These are phyloP conservation scores for Mythimna loreyi DNA, from an alignment of 2,888 invertebrate genomes.

Conservation along the genomic window DNA sequence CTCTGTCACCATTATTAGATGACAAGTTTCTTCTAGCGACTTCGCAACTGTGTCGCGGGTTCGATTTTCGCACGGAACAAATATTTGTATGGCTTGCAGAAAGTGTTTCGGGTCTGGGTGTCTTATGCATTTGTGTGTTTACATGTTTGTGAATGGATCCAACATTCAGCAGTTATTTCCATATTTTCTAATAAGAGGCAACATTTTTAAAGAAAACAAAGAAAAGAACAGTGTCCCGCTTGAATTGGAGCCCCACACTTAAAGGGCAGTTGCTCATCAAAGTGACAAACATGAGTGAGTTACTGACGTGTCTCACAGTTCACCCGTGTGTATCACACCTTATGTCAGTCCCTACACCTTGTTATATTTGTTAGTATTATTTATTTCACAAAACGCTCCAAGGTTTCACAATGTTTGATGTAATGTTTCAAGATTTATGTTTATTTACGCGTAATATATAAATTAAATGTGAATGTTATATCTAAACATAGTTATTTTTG, in stretches of 20 bases:
- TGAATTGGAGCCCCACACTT: slow-evolving; percentile 9
- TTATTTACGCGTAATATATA: slow-evolving; percentile 23
- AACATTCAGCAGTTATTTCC: too few species aligned
- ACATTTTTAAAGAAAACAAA: too few species aligned
- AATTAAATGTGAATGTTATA: slow-evolving; percentile 16
- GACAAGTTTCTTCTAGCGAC: too few species aligned
- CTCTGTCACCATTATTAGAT: too few species aligned
- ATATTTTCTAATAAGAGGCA: too few species aligned
- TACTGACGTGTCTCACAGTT: slow-evolving; percentile 34
- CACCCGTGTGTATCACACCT: slow-evolving; percentile 46
- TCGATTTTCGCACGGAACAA: too few species aligned
- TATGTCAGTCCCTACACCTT: slow-evolving; percentile 51
- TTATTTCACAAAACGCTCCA: slow-evolving; percentile 57
- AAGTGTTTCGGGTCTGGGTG: too few species aligned
- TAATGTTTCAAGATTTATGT: slow-evolving; percentile 46
- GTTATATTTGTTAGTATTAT: slow-evolving; percentile 33
- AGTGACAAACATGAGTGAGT: slow-evolving; percentile 7
- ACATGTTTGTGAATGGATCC: too few species aligned
- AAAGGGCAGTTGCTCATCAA: slow-evolving; percentile 33
- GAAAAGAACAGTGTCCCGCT: too few species aligned
- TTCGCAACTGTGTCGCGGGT: too few species aligned
- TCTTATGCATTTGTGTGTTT: too few species aligned
- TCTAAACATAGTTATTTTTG: slow-evolving; percentile 26
- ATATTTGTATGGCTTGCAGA: too few species aligned
- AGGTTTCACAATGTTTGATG: slow-evolving; percentile 54